Conservation (phyloP, 2,113 vertebrate species). For the Hypomesus transpacificus region DNA sequence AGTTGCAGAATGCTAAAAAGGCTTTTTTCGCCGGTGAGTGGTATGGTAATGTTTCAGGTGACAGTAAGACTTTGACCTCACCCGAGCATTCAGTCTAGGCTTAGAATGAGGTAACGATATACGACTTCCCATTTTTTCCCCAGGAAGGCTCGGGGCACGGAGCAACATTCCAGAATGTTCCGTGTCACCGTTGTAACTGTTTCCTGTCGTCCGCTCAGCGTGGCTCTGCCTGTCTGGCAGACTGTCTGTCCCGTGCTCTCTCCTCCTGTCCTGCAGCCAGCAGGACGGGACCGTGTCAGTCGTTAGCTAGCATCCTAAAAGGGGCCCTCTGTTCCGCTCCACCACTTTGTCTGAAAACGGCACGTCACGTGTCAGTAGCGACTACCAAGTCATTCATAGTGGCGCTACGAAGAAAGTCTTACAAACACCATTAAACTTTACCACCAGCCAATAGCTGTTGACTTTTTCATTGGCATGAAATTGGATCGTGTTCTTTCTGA, state of each 20-base stretch:
- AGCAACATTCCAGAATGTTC: conserved; percentile 30
- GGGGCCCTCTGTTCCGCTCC: conserved; percentile 1
- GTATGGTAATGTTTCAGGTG: conserved; percentile 2
- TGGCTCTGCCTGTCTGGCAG: conserved; percentile 6
- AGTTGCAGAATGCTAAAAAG: conserved; percentile 12
- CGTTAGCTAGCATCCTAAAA: neutral
- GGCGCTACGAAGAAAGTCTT: neutral
- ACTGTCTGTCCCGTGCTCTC: neutral
- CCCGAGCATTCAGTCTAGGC: neutral
- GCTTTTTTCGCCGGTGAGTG: neutral
- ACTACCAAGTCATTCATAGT: neutral
- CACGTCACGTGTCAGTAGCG: neutral
- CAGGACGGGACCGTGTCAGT: conserved; percentile 10
- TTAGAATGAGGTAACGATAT: conserved; percentile 25
- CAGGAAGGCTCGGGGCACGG: conserved; percentile 28
- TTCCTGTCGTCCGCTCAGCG: neutral
- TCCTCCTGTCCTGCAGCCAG: neutral
- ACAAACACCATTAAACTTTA: conserved; percentile 1
- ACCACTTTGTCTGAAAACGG: neutral
- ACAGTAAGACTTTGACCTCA: conserved; percentile 35
- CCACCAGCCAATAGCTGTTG: conserved; percentile 3
- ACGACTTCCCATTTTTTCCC: conserved; percentile 28
- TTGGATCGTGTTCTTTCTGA: neutral
- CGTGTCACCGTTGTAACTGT: conserved; percentile 18
- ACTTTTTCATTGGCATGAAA: neutral